Evolutionary conservation across 2,888 invertebrate species (phyloP), one percentile per base, ranked within the genome.

Genomic region (Elaeidobius kamerunicus): DNA sequence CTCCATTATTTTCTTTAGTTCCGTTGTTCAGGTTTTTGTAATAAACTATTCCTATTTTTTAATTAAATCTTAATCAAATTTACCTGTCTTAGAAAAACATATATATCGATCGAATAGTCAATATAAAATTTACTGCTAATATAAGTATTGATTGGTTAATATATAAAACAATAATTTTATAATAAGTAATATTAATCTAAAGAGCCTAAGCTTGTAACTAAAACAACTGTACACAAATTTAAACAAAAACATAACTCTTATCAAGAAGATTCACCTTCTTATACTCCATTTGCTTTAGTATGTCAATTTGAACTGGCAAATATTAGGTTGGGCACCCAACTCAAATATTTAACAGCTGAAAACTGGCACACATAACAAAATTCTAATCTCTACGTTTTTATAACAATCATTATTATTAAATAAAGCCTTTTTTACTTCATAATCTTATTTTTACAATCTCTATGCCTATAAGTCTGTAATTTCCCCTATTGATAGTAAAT

Each of bases 211-310:
- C 44, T 43, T 47, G 9, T 23, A 56, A 56, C 32, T 52, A 48
- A 48, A 48, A 52, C 48, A 56, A 51, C 47, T 56, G 56, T 56
- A 56, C 52, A 52, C 40, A 56, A 56, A 55, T 44, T 43, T 52
- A 52, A 52, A 56, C 52, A 56, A 56, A 55, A 51, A 55, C 47
- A 47, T 51, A 55, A 55, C 46, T 50, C 35, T 49, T 50, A 54
- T 18, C 17, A 28, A 44, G 17, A 44, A 46, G 17, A 17, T 47
- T 55, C 47, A 46, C 45, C 28, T n/a, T n/a, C 42, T 51, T 52
- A 52, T 27, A 18, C 14, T 14, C 19, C n/a, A 4, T 28, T 38
- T 27, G 15, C 35, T 30, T 30, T 11, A 30, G 12, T 9, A 30
- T 30, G 3, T 11, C 5, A 12, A 3, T 30, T 30, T 11, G 3